Evolutionary conservation across 1,140 invertebrate species (phyloP).

Genomic region (Bicyclus anynana): DNA sequence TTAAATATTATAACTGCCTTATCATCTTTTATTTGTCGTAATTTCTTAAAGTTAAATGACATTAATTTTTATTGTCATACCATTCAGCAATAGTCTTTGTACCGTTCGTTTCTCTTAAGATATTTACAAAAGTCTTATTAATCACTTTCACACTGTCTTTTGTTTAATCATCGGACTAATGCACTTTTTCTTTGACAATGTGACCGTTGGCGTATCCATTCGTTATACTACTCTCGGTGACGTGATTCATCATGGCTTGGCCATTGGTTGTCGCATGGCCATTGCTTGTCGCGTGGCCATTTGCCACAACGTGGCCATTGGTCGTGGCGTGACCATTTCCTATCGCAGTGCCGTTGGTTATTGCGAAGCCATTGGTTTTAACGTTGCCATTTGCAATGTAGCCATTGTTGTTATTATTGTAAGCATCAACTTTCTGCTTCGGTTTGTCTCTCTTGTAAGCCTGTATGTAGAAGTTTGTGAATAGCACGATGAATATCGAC

Average conservation of each 20-base stretch:
- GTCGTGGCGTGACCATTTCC: conserved; percentile 17
- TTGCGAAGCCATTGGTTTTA: conserved; percentile 37
- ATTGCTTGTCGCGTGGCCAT: conserved; percentile 16
- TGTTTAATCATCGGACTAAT: conserved; percentile 32
- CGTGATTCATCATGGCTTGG: neutral
- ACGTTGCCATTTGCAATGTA: conserved; percentile 36
- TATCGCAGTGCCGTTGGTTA: conserved; percentile 7
- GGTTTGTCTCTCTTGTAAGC: conserved; percentile 81
- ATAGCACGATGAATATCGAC: conserved; percentile 93
- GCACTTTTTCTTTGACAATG: conserved; percentile 52
- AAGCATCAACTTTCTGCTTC: conserved; percentile 29
- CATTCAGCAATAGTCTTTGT: conserved; percentile 12
- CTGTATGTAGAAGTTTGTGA: conserved; percentile 93
- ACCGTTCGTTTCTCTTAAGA: conserved; percentile 7
- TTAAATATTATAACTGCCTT: too few species aligned
- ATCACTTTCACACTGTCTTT: conserved; percentile 6
- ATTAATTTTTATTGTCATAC: neutral
- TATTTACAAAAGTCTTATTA: conserved; percentile 16
- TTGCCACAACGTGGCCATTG: conserved; percentile 19
- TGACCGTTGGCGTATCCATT: conserved; percentile 43
- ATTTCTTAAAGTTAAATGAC: neutral
- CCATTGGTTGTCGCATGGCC: conserved; percentile 12
- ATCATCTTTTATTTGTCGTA: too few species aligned
- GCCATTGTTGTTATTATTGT: conserved; percentile 46
- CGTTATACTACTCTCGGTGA: neutral